Base-by-base conservation (phyloP, 2,888 invertebrate genomes). In the Drosophila parthenogenetica region DNA sequence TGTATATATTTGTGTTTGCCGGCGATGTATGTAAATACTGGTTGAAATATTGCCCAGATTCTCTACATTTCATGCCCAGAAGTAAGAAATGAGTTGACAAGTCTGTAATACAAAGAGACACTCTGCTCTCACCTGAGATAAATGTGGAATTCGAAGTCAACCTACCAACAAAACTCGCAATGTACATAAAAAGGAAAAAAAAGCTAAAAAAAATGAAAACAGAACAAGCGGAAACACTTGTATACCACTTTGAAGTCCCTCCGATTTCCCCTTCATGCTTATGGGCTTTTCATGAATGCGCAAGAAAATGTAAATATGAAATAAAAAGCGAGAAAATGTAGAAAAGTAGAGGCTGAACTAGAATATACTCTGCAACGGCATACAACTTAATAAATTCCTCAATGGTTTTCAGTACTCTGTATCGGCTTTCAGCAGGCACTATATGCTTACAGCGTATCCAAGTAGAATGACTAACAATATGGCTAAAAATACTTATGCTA, bases 1-100 rank as follows among this genome's bases (percentile, higher is more conserved):
- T 80, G 79, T 79, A 81, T 81, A 74, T 85, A 77, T 76, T 68
- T 68, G 10, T 37, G 37, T 46, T 17, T 72, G 49, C 35, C 17
- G 37, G 14, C n/a, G 50, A 51, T 68, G 55, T 48, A 60, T 64
- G 65, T 40, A 73, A 73, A 60, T 57, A 49, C 17, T 29, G 35
- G 13, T 11, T 3, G 13, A 35, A 35, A 13, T 29, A 29, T 29
- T 35, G 11, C 14, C 25, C 14, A 35, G 22, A 17, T 16, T 14
- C 11, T 16, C 11, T 8, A 29, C 37, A 45, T 14, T 16, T 35
- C 8, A 14, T 0, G 0, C 22, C 19, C 10, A 22, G 40, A 39
- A 49, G 35, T 25, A 42, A 25, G 46, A 42, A 14, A 46, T 37
- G 14, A 62, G 59, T 69, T 43, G 39, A 35, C 45, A 43, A 55